These are phyloP conservation scores for Gastrophryne carolinensis DNA, from an alignment of 2,797 vertebrate genomes.

Conservation along the genomic window DNA sequence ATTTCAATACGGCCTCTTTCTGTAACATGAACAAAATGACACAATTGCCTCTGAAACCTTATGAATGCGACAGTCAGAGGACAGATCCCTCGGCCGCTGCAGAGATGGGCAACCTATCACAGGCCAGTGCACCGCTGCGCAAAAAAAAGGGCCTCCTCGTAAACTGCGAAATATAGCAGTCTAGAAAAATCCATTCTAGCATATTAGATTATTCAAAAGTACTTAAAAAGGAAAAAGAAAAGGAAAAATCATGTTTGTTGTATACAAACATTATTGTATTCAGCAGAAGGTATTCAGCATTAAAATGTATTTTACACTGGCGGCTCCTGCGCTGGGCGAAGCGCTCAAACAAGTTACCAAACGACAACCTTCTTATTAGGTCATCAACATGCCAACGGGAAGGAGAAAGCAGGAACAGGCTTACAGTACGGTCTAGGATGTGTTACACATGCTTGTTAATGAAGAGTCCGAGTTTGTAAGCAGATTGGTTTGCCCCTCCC, in stretches of 20 bases:
- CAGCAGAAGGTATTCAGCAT: slow-evolving; percentile 67
- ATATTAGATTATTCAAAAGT: slow-evolving; percentile 71
- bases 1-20: slow-evolving; percentile 71
- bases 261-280: slow-evolving; percentile 76
- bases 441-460: slow-evolving; percentile 73
- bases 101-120: slow-evolving; percentile 20
- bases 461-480: slow-evolving; percentile 74
- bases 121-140: not conserved
- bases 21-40: slow-evolving; percentile 73
- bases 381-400: slow-evolving; percentile 60
- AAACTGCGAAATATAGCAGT: slow-evolving; percentile 69
- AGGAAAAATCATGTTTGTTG: slow-evolving; percentile 60
- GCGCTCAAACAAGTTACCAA: slow-evolving; percentile 57
- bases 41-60: slow-evolving; percentile 66
- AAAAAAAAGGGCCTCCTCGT: slow-evolving; percentile 29
- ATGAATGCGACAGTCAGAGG: slow-evolving; percentile 69
- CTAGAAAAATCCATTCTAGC: slow-evolving; percentile 69
- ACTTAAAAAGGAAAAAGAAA: slow-evolving; percentile 67
- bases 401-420: slow-evolving; percentile 64
- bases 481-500: slow-evolving; percentile 79
- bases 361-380: slow-evolving; percentile 66
- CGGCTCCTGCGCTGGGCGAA: slow-evolving; percentile 62
- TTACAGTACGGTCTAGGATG: slow-evolving; percentile 62
- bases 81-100: slow-evolving; percentile 50
- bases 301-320: slow-evolving; percentile 54